Evolutionary conservation across 2,797 vertebrate species (phyloP).

Genomic region (Ibycter americanus): DNA sequence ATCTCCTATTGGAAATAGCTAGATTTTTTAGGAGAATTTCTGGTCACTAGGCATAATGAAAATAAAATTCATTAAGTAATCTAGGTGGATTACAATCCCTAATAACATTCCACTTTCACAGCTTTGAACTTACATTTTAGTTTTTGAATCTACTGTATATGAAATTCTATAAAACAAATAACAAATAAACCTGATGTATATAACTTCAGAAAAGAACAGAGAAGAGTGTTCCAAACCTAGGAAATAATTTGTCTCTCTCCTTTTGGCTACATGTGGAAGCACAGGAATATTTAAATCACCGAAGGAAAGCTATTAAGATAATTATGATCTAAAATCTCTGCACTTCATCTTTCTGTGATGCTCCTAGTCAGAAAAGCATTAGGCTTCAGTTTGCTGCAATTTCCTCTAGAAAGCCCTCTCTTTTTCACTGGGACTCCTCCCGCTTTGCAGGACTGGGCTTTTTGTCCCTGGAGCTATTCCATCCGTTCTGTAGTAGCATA

Average conservation of each 20-base stretch:
- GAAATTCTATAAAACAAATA: neutral
- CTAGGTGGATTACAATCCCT: neutral
- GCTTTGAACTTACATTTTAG: neutral
- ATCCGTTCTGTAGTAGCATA: neutral
- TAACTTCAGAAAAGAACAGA: neutral
- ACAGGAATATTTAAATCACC: neutral
- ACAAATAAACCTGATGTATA: accelerated
- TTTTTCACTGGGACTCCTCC: neutral
- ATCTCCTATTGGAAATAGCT: neutral
- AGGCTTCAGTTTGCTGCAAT: neutral
- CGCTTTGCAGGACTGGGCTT: neutral
- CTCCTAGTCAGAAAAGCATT: neutral
- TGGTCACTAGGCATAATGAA: neutral
- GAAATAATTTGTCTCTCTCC: neutral
- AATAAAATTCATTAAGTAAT: neutral
- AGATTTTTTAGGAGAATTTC: neutral
- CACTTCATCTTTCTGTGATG: neutral
- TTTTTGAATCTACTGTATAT: neutral
- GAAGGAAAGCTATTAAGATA: neutral
- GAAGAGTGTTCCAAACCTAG: neutral
- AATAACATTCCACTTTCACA: neutral
- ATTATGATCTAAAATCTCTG: neutral
- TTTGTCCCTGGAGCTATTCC: neutral
- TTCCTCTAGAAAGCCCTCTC: neutral
- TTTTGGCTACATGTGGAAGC: neutral